Base-by-base conservation (phyloP, 2,888 invertebrate genomes). In the Smittia aterrima region DNA sequence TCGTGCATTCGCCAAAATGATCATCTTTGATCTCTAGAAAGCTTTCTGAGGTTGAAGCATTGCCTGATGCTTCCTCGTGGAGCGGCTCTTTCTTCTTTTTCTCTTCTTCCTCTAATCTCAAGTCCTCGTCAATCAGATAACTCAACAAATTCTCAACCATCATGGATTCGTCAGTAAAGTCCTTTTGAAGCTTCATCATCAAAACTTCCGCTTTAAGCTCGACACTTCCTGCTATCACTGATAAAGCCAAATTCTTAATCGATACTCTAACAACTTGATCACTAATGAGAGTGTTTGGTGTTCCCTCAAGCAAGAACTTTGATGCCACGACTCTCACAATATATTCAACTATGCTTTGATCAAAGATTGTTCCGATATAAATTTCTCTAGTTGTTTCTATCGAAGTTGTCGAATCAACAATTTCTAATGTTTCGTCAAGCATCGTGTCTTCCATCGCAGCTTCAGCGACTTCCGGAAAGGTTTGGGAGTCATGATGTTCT, bases 231-330 rank as follows among this genome's bases (percentile, higher is more conserved):
- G 90, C 24, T 25, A 74, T 41, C 79, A 95, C 95, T 73, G 88
- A 88, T 20, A 97, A 80, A 0, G 96, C 93, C 41, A 96, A 87
- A 6, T 93, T 90, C 83, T 97, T 96, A 0, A 96, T 92, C 75
- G 96, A 96, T 32, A 98, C 95, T 40, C 97, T 86, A 40, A 93
- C 90, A 22, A 85, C 84, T 81, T 88, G 87, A 80, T 96, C 96
- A 1, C 91, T 83, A 76, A 92, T 88, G 66, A 90, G 79, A 1
- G 85, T 84, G 4, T 88, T 87, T 27, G 83, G 80, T 68, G 77
- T 78, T 1, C 82, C 82, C 38, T 78, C 78, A n/a, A 83, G 78
- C 68, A 83, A 76, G 76, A 83, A 83, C 38, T 81, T 80, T 1
- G 81, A 81, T 9, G 80, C 78, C 20, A 83, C 78, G 66, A 83